Conservation (phyloP, 2,113 vertebrate species). For the Lucifuga dentata region DNA sequence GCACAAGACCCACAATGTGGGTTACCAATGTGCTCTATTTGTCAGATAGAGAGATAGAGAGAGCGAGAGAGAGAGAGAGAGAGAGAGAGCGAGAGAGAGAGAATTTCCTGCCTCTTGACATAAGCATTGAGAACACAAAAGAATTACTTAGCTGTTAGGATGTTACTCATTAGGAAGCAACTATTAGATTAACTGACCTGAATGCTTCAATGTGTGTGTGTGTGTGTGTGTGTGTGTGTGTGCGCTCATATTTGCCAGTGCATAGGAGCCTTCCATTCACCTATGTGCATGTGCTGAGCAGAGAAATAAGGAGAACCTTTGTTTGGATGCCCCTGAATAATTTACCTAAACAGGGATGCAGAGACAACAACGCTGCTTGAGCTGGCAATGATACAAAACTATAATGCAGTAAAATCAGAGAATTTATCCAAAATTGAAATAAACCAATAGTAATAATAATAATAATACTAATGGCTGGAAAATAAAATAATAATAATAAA, state of each 20-base stretch:
- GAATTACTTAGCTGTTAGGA: constrained; percentile 56
- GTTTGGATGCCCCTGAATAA: constrained; percentile 45
- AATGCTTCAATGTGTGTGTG: constrained; percentile 38
- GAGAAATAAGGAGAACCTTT: constrained; percentile 41
- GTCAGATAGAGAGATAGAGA: too few species aligned
- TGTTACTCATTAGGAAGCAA: constrained; percentile 40
- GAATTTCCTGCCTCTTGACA: constrained; percentile 46
- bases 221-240: constrained; percentile 7
- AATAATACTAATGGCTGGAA: too few species aligned
- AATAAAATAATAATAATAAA: too few species aligned
- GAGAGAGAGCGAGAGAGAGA: neutral
- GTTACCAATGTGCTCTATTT: too few species aligned
- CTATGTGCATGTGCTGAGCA: constrained; percentile 25
- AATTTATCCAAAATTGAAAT: too few species aligned
- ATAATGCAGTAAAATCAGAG: too few species aligned
- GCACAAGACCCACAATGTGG: too few species aligned
- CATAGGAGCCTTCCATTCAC: constrained; percentile 28
- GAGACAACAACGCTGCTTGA: too few species aligned
- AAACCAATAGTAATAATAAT: too few species aligned
- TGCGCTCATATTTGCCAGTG: neutral
- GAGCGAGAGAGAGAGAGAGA: too few species aligned
- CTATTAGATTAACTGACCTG: constrained; percentile 66
- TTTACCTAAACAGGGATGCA: constrained; percentile 48
- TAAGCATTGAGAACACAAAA: constrained; percentile 43
- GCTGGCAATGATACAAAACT: too few species aligned